phyloP scores from a whole-genome alignment of 1,140 invertebrate species.

The Bombus turneri region DNA sequence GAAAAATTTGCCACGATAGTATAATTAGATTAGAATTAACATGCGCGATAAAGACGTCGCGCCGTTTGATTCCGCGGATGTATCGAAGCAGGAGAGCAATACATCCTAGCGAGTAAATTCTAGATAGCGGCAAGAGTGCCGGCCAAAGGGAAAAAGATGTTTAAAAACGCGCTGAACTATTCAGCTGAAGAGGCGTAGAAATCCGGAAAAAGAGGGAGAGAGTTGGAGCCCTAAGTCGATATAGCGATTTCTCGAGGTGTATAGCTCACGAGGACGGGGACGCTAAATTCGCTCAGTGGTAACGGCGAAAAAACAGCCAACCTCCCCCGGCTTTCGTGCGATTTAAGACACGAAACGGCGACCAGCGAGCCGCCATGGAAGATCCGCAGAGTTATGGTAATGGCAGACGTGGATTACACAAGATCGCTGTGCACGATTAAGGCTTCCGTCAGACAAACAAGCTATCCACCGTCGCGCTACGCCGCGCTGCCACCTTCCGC shows the following conservation, averaged over 20 bases:
- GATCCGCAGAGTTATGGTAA: constrained; percentile 64
- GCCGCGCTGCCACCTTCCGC: constrained; percentile 24
- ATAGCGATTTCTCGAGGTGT: constrained; percentile 25
- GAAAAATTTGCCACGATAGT: constrained; percentile 32
- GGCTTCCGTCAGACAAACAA: constrained; percentile 65
- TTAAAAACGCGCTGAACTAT: not conserved
- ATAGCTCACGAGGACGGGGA: constrained; percentile 40
- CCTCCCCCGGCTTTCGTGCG: constrained; percentile 52
- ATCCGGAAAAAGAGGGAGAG: not conserved
- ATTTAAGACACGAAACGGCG: constrained; percentile 57
- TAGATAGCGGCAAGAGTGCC: too few species aligned
- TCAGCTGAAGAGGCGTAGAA: not conserved
- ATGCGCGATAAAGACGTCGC: constrained; percentile 32
- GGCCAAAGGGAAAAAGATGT: not conserved
- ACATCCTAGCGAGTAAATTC: too few species aligned
- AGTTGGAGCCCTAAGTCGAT: not conserved
- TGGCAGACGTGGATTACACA: constrained; percentile 63
- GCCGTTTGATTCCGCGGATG: not conserved
- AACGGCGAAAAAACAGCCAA: constrained; percentile 35
- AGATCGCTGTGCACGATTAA: constrained; percentile 63
- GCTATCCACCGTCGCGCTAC: constrained; percentile 33
- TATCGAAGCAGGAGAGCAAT: not conserved
- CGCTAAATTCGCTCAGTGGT: constrained; percentile 45
- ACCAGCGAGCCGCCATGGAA: constrained; percentile 23
- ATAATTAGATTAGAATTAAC: constrained; percentile 43